Conservation (phyloP, 1,140 invertebrate genomes). For the Schlechtendalia chinensis region DNA sequence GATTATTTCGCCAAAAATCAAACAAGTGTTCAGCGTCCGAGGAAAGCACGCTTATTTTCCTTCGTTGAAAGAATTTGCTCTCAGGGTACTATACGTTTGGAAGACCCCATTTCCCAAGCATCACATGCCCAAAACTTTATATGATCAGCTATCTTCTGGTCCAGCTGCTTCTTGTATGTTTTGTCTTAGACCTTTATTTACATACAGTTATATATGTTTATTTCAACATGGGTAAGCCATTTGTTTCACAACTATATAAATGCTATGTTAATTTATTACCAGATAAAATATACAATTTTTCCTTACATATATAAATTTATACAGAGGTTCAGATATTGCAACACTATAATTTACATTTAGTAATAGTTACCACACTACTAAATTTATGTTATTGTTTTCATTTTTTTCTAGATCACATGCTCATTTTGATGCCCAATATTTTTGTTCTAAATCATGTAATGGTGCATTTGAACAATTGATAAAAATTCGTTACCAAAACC, state of each 20-base stretch:
- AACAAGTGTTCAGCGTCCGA: slow-evolving; percentile 21
- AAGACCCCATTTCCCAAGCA: slow-evolving; percentile 11
- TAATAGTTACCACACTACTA: too few species aligned
- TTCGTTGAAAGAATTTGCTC: slow-evolving; percentile 22
- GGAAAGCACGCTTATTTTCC: not conserved
- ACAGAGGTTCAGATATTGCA: too few species aligned
- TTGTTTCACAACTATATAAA: not conserved
- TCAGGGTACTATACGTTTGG: slow-evolving; percentile 11
- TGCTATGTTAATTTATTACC: not conserved
- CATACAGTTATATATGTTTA: slow-evolving; percentile 31
- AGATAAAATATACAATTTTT: too few species aligned
- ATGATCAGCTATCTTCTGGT: slow-evolving; percentile 4
- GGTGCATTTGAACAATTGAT: slow-evolving; percentile 10
- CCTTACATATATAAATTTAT: too few species aligned
- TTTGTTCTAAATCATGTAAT: slow-evolving; percentile 40
- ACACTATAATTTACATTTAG: too few species aligned
- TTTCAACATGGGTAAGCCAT: not conserved
- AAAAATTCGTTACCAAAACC: not conserved
- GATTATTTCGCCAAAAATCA: slow-evolving; percentile 31
- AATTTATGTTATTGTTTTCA: too few species aligned
- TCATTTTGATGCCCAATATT: slow-evolving; percentile 32
- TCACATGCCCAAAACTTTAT: not conserved
- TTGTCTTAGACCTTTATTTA: slow-evolving; percentile 25
- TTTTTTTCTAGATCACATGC: slow-evolving; percentile 17
- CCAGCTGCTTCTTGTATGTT: slow-evolving; percentile 33